Evolutionary conservation across 1,140 invertebrate species (phyloP).

Genomic region (Tetragnatha versicolor): DNA sequence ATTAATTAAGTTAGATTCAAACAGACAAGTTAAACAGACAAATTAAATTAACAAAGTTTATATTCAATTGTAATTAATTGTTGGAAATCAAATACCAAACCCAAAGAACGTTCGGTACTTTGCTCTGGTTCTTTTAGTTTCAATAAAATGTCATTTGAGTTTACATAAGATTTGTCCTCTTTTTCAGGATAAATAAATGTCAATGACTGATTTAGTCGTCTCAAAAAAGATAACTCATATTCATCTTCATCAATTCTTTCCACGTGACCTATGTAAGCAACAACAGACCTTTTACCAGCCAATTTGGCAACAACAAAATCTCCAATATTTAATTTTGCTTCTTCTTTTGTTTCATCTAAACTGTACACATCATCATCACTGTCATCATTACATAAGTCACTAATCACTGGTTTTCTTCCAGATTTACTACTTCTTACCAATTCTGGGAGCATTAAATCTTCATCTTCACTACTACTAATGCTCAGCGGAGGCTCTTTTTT

Average conservation of each 20-base stretch:
- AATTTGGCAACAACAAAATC: conserved; percentile 23
- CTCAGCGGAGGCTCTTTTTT: background rate
- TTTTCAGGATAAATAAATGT: no score
- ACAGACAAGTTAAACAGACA: background rate
- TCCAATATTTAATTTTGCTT: background rate
- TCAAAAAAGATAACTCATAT: conserved; percentile 11
- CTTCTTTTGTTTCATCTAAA: conserved; percentile 1
- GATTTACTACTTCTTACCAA: background rate
- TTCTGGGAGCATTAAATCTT: background rate
- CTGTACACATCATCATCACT: no score
- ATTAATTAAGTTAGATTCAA: no score
- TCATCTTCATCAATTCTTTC: conserved; percentile 17
- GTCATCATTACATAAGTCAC: no score
- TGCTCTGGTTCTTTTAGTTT: no score
- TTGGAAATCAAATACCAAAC: conserved; percentile 16
- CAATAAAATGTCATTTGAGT: background rate
- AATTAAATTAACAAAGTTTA: background rate
- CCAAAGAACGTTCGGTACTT: conserved; percentile 2
- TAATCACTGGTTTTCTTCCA: background rate
- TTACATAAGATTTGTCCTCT: no score
- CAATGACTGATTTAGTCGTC: background rate
- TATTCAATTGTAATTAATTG: conserved; percentile 6
- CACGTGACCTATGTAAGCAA: background rate
- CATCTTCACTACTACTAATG: background rate
- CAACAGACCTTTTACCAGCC: background rate